Base-by-base conservation (phyloP, 1,140 invertebrate genomes). In the Drosophila sulfurigaster region DNA sequence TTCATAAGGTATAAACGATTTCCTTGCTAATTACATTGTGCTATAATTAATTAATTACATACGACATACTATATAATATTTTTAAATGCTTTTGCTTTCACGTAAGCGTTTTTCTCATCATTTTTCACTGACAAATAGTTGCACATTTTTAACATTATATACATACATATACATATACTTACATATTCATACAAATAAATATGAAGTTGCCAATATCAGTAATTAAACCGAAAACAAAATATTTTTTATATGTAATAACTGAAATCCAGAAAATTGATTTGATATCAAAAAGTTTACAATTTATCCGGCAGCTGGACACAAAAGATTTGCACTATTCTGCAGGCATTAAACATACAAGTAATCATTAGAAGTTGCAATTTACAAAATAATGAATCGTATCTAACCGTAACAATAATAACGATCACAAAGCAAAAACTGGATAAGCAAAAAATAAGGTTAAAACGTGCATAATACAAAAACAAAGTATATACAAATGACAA, bases 151-250 rank as follows among this genome's bases (percentile, higher is more conserved):
- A 76, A 71, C 75, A 82, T 89, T 85, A 86, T 76, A 71, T 82
- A 81, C 56, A 82, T 65, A 80, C 56, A 82, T 65, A 80, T 65
- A 76, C 58, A 74, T 79, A 69, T 54, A 38, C 30, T 51, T 67
- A 83, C 54, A 57, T 80, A 86, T 75, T 75, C 82, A 76, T 75
- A 66, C 75, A 78, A 75, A 79, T 70, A 71, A 67, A 71, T 81
- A 77, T 85, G 78, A 89, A 89, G 85, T 89, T 83, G 85, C 85
- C 83, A 88, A 88, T 89, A 88, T 81, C 79, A 83, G 65, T 89
- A 89, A 89, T 89, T 89, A 80, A 74, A 88, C 38, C 67, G 52
- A 78, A 64, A 81, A 49, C 43, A 73, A 70, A 78, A 75, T 73
- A 73, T 80, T 86, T 83, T 86, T 81, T 86, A 85, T 72, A 69